Evolutionary conservation across 2,797 vertebrate species (phyloP).

Genomic region (Oreochromis mossambicus): DNA sequence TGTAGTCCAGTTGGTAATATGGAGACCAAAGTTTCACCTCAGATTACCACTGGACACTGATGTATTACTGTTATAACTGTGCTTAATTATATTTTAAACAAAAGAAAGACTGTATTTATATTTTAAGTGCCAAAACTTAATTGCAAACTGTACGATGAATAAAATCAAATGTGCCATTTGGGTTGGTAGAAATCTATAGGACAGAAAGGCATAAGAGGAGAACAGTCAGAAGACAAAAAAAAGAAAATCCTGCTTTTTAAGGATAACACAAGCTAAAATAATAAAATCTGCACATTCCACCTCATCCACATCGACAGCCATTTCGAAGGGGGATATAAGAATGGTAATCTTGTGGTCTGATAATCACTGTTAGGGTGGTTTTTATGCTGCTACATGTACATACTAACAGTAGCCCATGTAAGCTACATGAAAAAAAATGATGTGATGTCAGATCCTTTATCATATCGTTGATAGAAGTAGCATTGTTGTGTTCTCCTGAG

Average conservation of each 20-base stretch:
- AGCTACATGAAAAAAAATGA: constrained; percentile 47
- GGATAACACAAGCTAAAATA: constrained; percentile 22
- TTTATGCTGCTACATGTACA: constrained; percentile 71
- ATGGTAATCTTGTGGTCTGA: constrained; percentile 41
- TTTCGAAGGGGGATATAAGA: constrained; percentile 48
- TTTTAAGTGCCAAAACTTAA: constrained; percentile 81
- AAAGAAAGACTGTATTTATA: constrained; percentile 66
- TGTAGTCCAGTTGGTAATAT: constrained; percentile 62
- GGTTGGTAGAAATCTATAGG: constrained; percentile 48
- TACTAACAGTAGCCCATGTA: constrained; percentile 51
- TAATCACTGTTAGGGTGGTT: constrained; percentile 53
- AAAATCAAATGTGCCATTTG: constrained; percentile 67
- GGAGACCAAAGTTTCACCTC: constrained; percentile 74
- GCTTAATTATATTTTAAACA: constrained; percentile 55
- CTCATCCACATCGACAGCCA: constrained; percentile 63
- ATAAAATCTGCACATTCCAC: constrained; percentile 64
- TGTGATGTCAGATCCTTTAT: constrained; percentile 56
- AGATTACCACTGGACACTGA: constrained; percentile 57
- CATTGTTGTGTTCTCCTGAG: constrained; percentile 43
- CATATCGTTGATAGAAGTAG: constrained; percentile 51
- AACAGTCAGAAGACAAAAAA: neutral
- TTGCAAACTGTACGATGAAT: constrained; percentile 60
- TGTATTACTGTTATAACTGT: constrained; percentile 68
- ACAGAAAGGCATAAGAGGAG: constrained; percentile 25
- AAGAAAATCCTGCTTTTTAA: constrained; percentile 26